Base-by-base conservation (phyloP, 2,797 vertebrate genomes). In the Allobates femoralis region DNA sequence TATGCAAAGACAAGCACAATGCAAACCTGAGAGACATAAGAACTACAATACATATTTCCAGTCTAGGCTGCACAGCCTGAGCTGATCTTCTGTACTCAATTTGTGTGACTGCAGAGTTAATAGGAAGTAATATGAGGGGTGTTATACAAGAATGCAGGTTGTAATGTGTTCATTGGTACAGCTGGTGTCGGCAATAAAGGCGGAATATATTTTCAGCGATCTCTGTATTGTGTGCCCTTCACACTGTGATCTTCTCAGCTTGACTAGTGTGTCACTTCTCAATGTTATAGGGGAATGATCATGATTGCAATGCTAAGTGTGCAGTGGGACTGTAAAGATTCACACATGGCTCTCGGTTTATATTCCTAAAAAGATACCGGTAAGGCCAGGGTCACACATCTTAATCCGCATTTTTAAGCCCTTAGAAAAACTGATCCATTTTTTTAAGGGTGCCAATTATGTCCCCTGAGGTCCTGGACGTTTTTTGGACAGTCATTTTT, bases 91-190 rank as follows among this genome's bases (percentile, higher is more conserved):
- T 55, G 21, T 30, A 51, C n/a, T 28, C 58, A 62, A 26, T 62
- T 3, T n/a, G 58, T 71, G 73, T 80, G 74, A 51, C 77, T 32
- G 46, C 16, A 71, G 75, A 58, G 64, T 79, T 85, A 58, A 79
- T 81, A 62, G 37, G 26, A 80, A 62, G 46, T 69, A 79, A 79
- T 71, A 21, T 19, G 30, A 56, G 32, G 23, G 67, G 26, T 34
- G 18, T 50, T 51, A 66, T 60, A 79, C 56, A 50, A 67, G 60
- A 71, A 53, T 28, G 30, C 19, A 80, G 28, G 64, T 62, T 37
- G 16, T 69, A 55, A 78, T 78, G 83, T 66, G 56, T 77, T 62
- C 46, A 85, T 78, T 85, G 78, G 28, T 85, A 85, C 64, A 79
- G 46, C 75, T 69, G 74, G 16, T 5, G 14, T 67, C 41, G 53